Conservation (phyloP, 2,113 vertebrate genomes). For the Nannospalax galili region DNA sequence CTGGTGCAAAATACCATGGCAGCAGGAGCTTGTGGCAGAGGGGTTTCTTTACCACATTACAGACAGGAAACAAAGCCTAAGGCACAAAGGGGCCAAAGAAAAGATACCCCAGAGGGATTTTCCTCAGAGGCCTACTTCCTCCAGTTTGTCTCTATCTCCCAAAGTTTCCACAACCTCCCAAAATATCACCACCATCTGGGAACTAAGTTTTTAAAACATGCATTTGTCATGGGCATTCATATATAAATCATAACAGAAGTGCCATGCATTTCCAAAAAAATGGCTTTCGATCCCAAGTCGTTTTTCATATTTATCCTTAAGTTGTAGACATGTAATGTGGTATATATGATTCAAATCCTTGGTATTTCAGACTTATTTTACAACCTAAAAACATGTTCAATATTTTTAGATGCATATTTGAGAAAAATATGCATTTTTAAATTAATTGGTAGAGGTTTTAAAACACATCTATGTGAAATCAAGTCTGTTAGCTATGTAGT, state of each 20-base stretch:
- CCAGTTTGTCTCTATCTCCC: not conserved
- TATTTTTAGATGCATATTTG: slow-evolving; percentile 35
- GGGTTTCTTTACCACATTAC: too few species aligned
- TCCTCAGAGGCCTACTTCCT: not conserved
- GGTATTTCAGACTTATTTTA: slow-evolving; percentile 16
- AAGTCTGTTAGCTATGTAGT: slow-evolving; percentile 36
- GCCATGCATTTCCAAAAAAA: not conserved
- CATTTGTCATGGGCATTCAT: not conserved
- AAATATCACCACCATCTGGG: not conserved
- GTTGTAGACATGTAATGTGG: not conserved
- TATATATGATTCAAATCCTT: not conserved
- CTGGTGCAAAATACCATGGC: not conserved
- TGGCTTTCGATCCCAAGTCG: not conserved
- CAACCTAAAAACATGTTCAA: slow-evolving; percentile 18
- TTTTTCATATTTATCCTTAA: slow-evolving; percentile 34
- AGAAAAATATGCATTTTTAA: slow-evolving; percentile 30
- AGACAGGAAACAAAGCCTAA: not conserved
- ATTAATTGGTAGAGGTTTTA: slow-evolving; percentile 52
- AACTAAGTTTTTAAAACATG: not conserved
- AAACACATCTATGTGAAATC: slow-evolving; percentile 33
- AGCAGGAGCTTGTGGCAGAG: not conserved
- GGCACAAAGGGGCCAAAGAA: not conserved
- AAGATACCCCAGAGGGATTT: not conserved
- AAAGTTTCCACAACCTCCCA: not conserved
- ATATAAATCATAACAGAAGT: not conserved